Conservation (phyloP, 2,888 invertebrate genomes). For the Ecliptopera silaceata region DNA sequence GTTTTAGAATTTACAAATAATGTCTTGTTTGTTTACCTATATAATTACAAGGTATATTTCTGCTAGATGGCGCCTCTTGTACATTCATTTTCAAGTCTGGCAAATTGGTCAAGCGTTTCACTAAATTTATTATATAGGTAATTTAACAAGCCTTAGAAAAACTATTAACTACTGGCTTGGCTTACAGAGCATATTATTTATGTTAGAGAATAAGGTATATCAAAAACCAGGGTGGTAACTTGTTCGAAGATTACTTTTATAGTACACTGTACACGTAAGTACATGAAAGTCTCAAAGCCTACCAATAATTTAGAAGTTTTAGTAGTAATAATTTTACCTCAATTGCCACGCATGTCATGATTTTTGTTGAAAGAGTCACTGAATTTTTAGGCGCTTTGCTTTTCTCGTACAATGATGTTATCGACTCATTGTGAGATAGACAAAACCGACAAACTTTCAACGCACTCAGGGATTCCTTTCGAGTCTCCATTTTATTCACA, state of each 20-base stretch:
- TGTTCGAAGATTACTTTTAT: no score
- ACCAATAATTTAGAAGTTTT: no score
- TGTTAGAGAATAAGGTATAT: no score
- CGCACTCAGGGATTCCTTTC: conserved; percentile 83
- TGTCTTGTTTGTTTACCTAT: background rate
- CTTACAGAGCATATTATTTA: no score
- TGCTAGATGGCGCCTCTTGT: conserved; percentile 43
- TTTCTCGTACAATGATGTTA: conserved; percentile 86
- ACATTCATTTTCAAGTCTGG: background rate
- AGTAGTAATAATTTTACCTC: conserved; percentile 82
- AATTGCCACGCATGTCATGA: conserved; percentile 89
- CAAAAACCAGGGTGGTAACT: no score
- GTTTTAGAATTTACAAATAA: background rate
- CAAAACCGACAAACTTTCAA: conserved; percentile 90
- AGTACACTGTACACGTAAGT: no score
- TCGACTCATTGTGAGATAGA: conserved; percentile 84
- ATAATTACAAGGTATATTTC: background rate
- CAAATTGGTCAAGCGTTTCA: no score
- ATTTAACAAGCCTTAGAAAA: no score
- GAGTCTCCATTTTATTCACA: conserved; percentile 80
- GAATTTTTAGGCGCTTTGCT: conserved; percentile 81
- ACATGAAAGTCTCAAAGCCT: no score
- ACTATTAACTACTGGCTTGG: no score
- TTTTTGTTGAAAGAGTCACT: conserved; percentile 87
- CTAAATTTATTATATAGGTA: no score